phyloP scores from a whole-genome alignment of 2,113 vertebrate genomes.

The Danionella cerebrum region DNA sequence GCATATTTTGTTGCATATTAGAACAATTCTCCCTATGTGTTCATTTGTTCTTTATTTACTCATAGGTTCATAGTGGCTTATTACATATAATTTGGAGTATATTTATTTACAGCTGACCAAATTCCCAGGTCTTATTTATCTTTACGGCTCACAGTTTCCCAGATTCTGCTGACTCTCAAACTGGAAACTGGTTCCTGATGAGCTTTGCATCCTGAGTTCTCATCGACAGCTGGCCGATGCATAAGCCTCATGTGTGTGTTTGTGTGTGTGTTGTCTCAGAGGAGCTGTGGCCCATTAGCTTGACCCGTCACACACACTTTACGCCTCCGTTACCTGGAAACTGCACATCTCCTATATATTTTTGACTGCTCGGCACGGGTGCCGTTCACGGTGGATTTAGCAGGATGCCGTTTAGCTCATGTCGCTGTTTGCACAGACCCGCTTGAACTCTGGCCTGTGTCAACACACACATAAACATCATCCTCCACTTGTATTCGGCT shows the following conservation, averaged over 20 bases:
- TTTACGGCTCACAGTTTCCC: background rate
- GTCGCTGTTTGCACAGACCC: background rate
- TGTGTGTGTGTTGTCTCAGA: constrained; percentile 33
- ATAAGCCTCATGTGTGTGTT: constrained; percentile 44
- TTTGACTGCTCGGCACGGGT: constrained; percentile 12
- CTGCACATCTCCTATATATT: constrained; percentile 43
- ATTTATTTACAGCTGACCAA: background rate
- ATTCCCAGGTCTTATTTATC: background rate
- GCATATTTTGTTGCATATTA: no score
- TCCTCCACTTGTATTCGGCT: background rate
- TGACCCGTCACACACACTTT: constrained; percentile 37
- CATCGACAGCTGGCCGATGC: constrained; percentile 46
- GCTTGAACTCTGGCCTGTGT: background rate
- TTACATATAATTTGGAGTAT: background rate
- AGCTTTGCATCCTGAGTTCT: background rate
- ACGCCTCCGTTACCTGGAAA: constrained; percentile 48
- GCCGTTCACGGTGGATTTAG: constrained; percentile 28
- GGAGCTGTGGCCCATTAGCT: constrained; percentile 50
- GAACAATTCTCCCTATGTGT: no score
- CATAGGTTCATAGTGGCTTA: no score
- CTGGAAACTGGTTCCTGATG: background rate
- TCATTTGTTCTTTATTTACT: no score
- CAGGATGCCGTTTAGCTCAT: constrained; percentile 19
- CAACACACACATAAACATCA: background rate
- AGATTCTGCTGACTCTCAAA: background rate